Percentiles rank a stretch among this genome's conserved stretches.
Conservation (phyloP, 2,113 vertebrate species). For the Cacatua alba region DNA sequence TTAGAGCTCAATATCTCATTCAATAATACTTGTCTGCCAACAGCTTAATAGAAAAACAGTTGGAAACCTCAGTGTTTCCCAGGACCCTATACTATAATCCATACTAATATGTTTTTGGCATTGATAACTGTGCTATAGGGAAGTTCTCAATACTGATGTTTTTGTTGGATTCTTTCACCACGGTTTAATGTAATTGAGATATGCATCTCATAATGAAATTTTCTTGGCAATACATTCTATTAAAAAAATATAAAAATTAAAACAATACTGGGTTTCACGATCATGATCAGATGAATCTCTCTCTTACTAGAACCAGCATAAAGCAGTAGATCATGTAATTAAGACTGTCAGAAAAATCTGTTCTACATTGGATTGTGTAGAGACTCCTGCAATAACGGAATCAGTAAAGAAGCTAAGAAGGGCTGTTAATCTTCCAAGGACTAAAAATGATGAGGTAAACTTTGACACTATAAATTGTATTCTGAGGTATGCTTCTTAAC, state of each 20-base stretch:
- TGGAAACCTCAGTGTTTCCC: neutral
- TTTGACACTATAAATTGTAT: neutral
- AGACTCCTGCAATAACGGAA: slow-evolving; percentile 87
- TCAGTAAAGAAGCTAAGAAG: slow-evolving; percentile 88
- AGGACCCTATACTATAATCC: neutral
- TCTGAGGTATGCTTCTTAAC: neutral
- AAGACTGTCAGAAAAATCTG: slow-evolving; percentile 93
- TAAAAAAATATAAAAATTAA: neutral
- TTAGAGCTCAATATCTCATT: neutral
- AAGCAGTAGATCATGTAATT: slow-evolving; percentile 86
- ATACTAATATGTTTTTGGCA: neutral
- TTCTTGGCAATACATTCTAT: neutral
- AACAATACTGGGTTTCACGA: neutral
- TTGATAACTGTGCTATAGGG: neutral
- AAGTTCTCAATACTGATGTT: neutral
- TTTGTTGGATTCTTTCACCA: neutral
- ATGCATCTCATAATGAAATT: neutral
- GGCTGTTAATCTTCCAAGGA: slow-evolving; percentile 87
- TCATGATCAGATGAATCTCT: slow-evolving; percentile 1
- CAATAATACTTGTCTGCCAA: neutral
- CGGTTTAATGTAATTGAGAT: neutral
- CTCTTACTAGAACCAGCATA: slow-evolving; percentile 84
- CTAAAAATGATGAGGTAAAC: slow-evolving; percentile 84
- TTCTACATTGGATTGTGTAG: slow-evolving; percentile 88
- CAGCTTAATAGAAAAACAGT: neutral